These are phyloP conservation scores for Sandelia bainsii DNA, from an alignment of 2,797 vertebrate species.

Conservation along the genomic window DNA sequence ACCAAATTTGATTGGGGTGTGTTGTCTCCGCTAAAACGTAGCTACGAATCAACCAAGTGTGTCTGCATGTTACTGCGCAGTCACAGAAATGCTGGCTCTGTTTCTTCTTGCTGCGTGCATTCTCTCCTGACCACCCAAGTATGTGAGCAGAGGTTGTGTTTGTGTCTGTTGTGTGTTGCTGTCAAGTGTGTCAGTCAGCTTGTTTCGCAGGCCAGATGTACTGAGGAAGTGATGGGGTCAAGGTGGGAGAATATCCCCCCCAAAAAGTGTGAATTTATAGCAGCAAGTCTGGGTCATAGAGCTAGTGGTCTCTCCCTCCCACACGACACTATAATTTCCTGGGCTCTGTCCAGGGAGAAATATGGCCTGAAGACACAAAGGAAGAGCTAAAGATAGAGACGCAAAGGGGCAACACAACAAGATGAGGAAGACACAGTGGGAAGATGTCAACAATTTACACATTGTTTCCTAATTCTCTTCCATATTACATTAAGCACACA, in stretches of 20 bases:
- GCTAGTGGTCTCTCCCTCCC: constrained; percentile 53
- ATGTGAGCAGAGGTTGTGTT: constrained; percentile 33
- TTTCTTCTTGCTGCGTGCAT: background rate
- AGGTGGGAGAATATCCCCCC: constrained; percentile 34
- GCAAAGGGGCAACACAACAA: constrained; percentile 20
- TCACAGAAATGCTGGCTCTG: constrained; percentile 24
- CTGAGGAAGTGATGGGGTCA: constrained; percentile 53
- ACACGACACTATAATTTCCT: constrained; percentile 70
- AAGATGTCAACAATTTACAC: constrained; percentile 25
- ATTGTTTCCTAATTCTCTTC: constrained; percentile 15
- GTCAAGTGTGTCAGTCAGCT: constrained; percentile 39
- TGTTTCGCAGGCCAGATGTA: constrained; percentile 47
- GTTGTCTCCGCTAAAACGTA: background rate
- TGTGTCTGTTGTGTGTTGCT: constrained; percentile 48
- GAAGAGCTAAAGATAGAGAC: constrained; percentile 61
- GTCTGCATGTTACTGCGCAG: background rate
- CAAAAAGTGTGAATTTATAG: constrained; percentile 67
- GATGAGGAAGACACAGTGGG: constrained; percentile 14
- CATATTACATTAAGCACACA: constrained; percentile 30
- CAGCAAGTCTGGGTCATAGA: constrained; percentile 60
- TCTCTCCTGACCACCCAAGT: constrained; percentile 52
- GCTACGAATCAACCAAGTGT: constrained; percentile 5
- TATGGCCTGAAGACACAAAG: constrained; percentile 57
- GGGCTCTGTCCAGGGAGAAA: constrained; percentile 69
- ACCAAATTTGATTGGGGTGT: background rate